Evolutionary conservation across 2,113 vertebrate species (phyloP).

Genomic region (Indicator maculatus): DNA sequence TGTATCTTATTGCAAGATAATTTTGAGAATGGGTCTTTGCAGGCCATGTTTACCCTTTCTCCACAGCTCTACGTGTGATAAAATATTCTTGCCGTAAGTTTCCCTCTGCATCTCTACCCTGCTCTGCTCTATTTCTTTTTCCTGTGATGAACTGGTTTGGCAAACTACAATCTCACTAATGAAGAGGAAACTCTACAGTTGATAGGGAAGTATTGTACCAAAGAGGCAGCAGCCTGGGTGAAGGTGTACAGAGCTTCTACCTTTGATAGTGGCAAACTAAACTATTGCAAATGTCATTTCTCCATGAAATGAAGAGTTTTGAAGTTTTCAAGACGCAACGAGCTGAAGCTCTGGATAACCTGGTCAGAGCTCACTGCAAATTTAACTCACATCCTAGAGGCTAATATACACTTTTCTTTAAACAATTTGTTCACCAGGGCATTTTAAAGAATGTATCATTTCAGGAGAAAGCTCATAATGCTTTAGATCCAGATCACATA

Average conservation of each 20-base stretch:
- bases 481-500: not conserved
- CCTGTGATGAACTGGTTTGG: not conserved
- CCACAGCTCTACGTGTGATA: not conserved
- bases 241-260: not conserved
- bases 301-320: not conserved
- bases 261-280: not conserved
- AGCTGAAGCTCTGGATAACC: not conserved
- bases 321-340: not conserved
- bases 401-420: not conserved
- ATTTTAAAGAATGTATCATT: not conserved
- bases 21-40: not conserved
- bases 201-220: not conserved
- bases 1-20: not conserved
- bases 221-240: not conserved
- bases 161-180: not conserved
- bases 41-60: not conserved
- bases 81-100: not conserved
- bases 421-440: not conserved
- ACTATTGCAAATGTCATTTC: not conserved
- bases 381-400: not conserved
- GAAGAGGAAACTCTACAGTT: not conserved
- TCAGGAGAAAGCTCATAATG: not conserved
- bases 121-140: not conserved
- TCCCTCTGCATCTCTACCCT: not conserved
- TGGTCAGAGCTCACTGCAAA: not conserved